phyloP scores from a whole-genome alignment of 2,113 vertebrate genomes.

The Cephalopterus ornatus region DNA sequence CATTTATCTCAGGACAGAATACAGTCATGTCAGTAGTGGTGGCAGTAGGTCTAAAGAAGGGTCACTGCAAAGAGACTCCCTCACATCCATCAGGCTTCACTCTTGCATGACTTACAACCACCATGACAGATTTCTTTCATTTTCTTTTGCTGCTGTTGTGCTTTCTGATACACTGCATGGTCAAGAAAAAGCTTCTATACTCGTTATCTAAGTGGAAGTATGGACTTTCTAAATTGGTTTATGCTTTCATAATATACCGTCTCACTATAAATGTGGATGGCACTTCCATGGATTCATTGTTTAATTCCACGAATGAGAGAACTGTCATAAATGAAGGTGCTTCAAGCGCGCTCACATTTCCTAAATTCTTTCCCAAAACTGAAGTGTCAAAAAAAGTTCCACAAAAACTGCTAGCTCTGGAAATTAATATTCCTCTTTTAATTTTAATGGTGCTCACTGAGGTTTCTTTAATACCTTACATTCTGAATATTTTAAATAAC shows the following conservation, averaged over 20 bases:
- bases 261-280: not conserved
- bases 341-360: slow-evolving; percentile 34
- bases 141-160: not conserved
- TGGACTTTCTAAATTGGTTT: slow-evolving; percentile 13
- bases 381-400: not conserved
- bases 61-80: slow-evolving; percentile 17
- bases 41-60: not conserved
- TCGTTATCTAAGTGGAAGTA: slow-evolving; percentile 2
- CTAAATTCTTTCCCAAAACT: slow-evolving; percentile 23
- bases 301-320: slow-evolving; percentile 39
- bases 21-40: not conserved
- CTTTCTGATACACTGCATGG: slow-evolving; percentile 7
- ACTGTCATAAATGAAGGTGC: slow-evolving; percentile 27
- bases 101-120: not conserved
- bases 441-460: slow-evolving; percentile 7
- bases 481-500: slow-evolving; percentile 44
- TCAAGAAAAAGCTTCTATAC: slow-evolving; percentile 3
- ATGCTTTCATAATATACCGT: slow-evolving; percentile 27
- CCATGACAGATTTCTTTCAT: not conserved
- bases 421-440: slow-evolving; percentile 38
- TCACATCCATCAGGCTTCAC: not conserved
- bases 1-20: slow-evolving; percentile 23
- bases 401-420: not conserved
- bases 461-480: slow-evolving; percentile 53
- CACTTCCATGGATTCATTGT: not conserved